A percentile compares a stretch with the other conserved stretches of the same genome.
Evolutionary conservation across 1,140 invertebrate species (phyloP).

Genomic region (Hydropsyche tenuis): DNA sequence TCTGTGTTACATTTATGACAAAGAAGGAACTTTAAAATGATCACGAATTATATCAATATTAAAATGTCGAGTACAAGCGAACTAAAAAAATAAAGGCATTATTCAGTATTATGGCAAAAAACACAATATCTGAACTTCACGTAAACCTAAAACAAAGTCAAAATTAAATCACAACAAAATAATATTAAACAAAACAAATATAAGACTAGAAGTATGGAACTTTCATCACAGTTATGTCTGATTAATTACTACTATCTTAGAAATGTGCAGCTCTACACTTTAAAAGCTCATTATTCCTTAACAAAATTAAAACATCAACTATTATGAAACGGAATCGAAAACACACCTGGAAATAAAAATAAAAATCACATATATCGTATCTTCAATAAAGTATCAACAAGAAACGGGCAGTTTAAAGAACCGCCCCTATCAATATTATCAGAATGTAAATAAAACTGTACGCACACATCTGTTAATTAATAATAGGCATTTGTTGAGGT

Average conservation of each 20-base stretch:
- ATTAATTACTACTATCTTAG: slow-evolving; percentile 2
- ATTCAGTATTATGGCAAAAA: not conserved
- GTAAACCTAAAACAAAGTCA: not conserved
- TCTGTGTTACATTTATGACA: too few species aligned
- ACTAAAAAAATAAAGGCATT: not conserved
- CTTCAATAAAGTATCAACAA: not conserved
- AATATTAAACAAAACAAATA: not conserved
- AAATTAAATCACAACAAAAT: not conserved
- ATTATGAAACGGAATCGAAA: not conserved
- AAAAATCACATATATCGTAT: not conserved
- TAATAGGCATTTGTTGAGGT: slow-evolving; percentile 42
- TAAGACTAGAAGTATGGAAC: slow-evolving; percentile 19
- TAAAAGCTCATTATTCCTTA: slow-evolving; percentile 1
- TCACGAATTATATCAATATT: not conserved
- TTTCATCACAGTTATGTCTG: slow-evolving; percentile 24
- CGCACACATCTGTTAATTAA: not conserved
- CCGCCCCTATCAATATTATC: not conserved
- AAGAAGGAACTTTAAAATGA: not conserved
- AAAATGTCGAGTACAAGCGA: not conserved
- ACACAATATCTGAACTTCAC: not conserved
- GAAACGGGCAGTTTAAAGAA: not conserved
- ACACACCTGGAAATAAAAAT: not conserved
- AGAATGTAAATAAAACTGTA: not conserved
- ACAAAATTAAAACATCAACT: not conserved
- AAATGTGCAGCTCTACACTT: not conserved